These are phyloP conservation scores for Parnassius smintheus DNA, from an alignment of 2,888 invertebrate genomes.

Conservation along the genomic window DNA sequence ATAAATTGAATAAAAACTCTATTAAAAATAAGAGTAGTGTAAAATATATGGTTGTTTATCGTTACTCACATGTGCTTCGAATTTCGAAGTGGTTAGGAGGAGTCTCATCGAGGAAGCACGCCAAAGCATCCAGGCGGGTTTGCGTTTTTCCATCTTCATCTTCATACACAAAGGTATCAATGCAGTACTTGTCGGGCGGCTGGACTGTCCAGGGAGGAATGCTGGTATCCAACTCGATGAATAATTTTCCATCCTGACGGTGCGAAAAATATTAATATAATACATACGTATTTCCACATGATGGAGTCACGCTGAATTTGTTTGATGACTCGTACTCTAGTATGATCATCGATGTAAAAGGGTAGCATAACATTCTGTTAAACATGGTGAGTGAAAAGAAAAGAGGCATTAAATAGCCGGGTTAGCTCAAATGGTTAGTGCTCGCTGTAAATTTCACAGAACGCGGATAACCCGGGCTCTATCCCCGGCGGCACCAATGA, in stretches of 20 bases:
- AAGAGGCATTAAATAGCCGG: no score
- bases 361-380: no score
- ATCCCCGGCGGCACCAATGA: no score
- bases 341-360: no score
- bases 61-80: slow-evolving; percentile 56
- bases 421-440: no score
- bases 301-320: background rate
- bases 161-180: slow-evolving; percentile 59
- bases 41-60: no score
- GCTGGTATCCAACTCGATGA: slow-evolving; percentile 43
- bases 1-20: no score
- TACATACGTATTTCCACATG: background rate
- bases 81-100: slow-evolving; percentile 40
- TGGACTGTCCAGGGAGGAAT: slow-evolving; percentile 47
- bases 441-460: no score
- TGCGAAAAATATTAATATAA: background rate
- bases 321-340: no score
- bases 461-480: no score
- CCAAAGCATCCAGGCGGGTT: slow-evolving; percentile 53
- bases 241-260: slow-evolving; percentile 60
- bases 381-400: no score
- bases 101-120: slow-evolving; percentile 49
- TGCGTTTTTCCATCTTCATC: slow-evolving; percentile 35
- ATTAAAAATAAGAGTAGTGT: no score
- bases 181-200: slow-evolving; percentile 60